Conservation (phyloP, 2,888 invertebrate genomes). For the Drosophila robusta region DNA sequence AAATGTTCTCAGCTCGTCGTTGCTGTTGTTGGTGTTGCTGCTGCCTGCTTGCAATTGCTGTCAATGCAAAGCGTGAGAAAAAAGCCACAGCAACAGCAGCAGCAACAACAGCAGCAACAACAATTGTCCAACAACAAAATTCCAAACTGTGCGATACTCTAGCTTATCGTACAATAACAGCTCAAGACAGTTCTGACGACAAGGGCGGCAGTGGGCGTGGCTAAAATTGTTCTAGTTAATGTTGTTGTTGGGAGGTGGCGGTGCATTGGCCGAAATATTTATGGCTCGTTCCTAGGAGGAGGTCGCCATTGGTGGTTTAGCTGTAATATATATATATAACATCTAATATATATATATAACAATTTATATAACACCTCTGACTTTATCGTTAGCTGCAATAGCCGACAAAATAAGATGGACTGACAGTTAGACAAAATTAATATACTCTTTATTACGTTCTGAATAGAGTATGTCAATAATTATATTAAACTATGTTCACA, state of each 20-base stretch:
- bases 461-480: not conserved
- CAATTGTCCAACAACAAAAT: conserved; percentile 29
- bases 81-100: conserved; percentile 32
- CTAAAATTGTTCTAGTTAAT: not conserved
- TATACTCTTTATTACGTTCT: not conserved
- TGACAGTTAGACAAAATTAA: not conserved
- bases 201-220: conserved; percentile 14
- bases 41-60: conserved; percentile 50
- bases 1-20: conserved; percentile 66
- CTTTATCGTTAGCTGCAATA: too few relatives aligned
- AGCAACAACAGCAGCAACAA: conserved; percentile 17
- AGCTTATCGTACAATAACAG: not conserved
- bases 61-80: conserved; percentile 77
- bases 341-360: too few relatives aligned
- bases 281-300: not conserved
- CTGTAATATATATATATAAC: not conserved
- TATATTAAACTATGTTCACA: too few relatives aligned
- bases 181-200: not conserved
- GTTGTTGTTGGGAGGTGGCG: too few relatives aligned
- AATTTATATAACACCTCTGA: too few relatives aligned
- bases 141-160: conserved; percentile 14
- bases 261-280: too few relatives aligned
- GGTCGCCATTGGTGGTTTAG: too few relatives aligned
- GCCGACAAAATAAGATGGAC: too few relatives aligned
- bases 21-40: conserved; percentile 21